Evolutionary conservation across 2,113 vertebrate species (phyloP).

Genomic region (Nannospalax galili): DNA sequence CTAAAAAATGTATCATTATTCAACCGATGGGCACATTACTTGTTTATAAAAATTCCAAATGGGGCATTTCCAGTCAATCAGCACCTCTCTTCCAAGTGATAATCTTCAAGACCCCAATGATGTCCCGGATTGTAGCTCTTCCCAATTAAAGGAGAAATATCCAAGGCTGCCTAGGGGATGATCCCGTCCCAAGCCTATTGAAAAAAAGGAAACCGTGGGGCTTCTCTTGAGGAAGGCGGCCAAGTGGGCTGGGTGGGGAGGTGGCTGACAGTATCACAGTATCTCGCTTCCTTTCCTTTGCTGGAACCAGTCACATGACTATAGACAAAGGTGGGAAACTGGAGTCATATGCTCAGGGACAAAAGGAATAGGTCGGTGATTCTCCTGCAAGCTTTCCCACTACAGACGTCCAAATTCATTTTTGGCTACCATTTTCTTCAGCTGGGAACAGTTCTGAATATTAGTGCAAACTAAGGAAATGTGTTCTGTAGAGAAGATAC

Average conservation of each 20-base stretch:
- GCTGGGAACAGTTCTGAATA: background rate
- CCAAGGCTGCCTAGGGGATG: background rate
- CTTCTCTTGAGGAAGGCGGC: background rate
- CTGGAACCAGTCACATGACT: background rate
- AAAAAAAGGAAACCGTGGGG: background rate
- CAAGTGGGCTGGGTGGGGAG: background rate
- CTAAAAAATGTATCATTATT: background rate
- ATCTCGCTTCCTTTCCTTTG: background rate
- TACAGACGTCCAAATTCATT: background rate
- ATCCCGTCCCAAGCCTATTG: background rate
- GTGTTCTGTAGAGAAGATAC: background rate
- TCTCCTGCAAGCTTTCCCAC: background rate
- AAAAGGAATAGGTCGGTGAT: background rate
- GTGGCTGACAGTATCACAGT: accelerated
- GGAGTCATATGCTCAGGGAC: background rate
- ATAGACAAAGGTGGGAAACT: background rate
- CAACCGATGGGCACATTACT: background rate
- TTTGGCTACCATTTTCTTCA: background rate
- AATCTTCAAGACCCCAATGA: background rate
- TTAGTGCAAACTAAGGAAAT: background rate
- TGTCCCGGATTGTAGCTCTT: background rate
- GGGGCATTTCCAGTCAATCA: background rate
- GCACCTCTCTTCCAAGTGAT: background rate
- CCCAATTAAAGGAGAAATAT: background rate
- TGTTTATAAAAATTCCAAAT: background rate